Percentiles rank a stretch among this genome's conserved stretches.
Evolutionary conservation across 2,797 vertebrate genomes (phyloP).

Genomic region (Cyprinodon diabolis): DNA sequence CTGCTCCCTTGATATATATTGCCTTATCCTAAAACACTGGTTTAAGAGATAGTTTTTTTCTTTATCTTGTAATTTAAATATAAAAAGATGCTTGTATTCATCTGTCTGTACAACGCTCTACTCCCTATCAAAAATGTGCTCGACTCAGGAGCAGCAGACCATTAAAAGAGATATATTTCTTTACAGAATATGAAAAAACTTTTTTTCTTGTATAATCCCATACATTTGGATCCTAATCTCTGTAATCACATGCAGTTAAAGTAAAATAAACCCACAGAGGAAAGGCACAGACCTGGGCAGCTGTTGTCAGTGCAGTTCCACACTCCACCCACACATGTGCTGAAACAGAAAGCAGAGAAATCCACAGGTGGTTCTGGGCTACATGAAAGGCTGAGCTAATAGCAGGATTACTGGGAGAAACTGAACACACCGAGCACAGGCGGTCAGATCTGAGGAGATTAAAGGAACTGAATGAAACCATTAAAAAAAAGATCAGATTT

Average conservation of each 20-base stretch:
- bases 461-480: slow-evolving; percentile 23
- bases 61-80: no score
- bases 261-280: slow-evolving; percentile 5
- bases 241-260: not conserved
- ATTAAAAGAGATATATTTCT: not conserved
- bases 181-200: not conserved
- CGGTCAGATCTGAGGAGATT: slow-evolving; percentile 55
- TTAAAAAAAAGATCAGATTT: not conserved
- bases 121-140: no score
- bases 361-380: slow-evolving; percentile 56
- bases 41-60: no score
- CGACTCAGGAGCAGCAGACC: no score
- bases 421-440: slow-evolving; percentile 42
- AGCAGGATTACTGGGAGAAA: slow-evolving; percentile 46
- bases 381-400: slow-evolving; percentile 59
- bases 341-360: slow-evolving; percentile 75
- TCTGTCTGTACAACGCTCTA: not conserved
- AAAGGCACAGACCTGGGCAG: slow-evolving; percentile 86
- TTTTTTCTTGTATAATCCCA: not conserved
- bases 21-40: no score
- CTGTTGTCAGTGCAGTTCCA: slow-evolving; percentile 92
- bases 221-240: not conserved
- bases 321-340: slow-evolving; percentile 88
- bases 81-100: not conserved
- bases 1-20: no score